Evolutionary conservation across 2,797 vertebrate species (phyloP).

Genomic region (Pseudochaenichthys georgianus): DNA sequence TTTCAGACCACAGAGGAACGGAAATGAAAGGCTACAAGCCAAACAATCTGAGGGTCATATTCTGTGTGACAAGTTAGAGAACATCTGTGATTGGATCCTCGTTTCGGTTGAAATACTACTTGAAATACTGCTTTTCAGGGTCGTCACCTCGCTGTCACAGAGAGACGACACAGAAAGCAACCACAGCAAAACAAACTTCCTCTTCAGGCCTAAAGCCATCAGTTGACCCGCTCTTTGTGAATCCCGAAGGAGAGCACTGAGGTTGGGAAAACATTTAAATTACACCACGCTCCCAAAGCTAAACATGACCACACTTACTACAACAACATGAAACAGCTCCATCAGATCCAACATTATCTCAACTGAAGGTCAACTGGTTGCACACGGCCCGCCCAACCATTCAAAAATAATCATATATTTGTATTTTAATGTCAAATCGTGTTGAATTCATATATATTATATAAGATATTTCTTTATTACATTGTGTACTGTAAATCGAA

Average conservation of each 20-base stretch:
- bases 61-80: not conserved
- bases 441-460: too few species aligned
- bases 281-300: conserved; percentile 42
- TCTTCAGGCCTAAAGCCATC: not conserved
- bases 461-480: too few species aligned
- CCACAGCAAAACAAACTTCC: conserved; percentile 4
- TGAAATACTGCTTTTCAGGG: conserved; percentile 17
- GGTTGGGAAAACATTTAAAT: conserved; percentile 56
- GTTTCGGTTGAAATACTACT: conserved; percentile 17
- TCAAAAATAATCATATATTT: too few species aligned
- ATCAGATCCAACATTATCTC: not conserved
- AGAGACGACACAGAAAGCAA: not conserved
- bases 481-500: too few species aligned
- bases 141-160: not conserved
- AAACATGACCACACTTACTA: conserved; percentile 45
- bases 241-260: not conserved
- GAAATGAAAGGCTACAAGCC: conserved; percentile 31
- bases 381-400: not conserved
- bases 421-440: too few species aligned
- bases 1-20: conserved; percentile 30
- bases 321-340: conserved; percentile 17
- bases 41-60: conserved; percentile 21
- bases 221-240: conserved; percentile 15
- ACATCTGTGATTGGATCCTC: not conserved
- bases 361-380: not conserved